Conservation (phyloP, 2,888 invertebrate species). For the Microplitis manilae region DNA sequence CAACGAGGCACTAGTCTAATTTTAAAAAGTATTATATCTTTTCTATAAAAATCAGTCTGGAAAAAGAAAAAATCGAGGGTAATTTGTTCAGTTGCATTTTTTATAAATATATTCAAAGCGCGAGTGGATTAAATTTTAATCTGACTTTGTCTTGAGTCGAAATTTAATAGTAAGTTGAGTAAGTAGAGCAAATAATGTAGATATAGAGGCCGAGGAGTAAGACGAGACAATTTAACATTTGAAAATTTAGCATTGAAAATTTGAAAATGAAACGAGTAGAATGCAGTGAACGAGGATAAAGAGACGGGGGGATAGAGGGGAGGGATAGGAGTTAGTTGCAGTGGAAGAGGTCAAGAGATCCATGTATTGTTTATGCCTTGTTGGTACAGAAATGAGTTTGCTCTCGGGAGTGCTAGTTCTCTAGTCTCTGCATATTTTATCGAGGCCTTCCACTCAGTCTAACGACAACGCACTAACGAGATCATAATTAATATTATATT, state of each 20-base stretch:
- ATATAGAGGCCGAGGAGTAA: neutral
- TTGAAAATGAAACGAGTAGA: neutral
- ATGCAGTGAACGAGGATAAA: neutral
- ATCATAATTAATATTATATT: constrained; percentile 66
- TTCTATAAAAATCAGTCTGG: no score
- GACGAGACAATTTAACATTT: neutral
- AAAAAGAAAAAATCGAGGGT: no score
- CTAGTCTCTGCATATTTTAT: constrained; percentile 59
- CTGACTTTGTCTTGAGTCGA: neutral
- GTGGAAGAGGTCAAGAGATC: constrained; percentile 54
- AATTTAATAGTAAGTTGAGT: neutral
- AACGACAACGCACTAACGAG: constrained; percentile 64
- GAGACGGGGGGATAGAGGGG: neutral
- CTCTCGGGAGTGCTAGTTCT: constrained; percentile 48
- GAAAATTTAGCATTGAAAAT: neutral
- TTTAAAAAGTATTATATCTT: neutral
- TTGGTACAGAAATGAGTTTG: constrained; percentile 55
- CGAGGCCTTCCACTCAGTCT: constrained; percentile 51
- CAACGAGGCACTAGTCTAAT: neutral
- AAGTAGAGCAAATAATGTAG: neutral
- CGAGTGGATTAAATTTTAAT: neutral
- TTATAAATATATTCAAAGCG: neutral
- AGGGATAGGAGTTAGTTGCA: neutral
- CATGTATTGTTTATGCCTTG: constrained; percentile 62
- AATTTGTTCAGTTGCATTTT: no score